These are phyloP conservation scores for Dipodomys ordii DNA, from an alignment of 2,113 vertebrate species.

Conservation along the genomic window DNA sequence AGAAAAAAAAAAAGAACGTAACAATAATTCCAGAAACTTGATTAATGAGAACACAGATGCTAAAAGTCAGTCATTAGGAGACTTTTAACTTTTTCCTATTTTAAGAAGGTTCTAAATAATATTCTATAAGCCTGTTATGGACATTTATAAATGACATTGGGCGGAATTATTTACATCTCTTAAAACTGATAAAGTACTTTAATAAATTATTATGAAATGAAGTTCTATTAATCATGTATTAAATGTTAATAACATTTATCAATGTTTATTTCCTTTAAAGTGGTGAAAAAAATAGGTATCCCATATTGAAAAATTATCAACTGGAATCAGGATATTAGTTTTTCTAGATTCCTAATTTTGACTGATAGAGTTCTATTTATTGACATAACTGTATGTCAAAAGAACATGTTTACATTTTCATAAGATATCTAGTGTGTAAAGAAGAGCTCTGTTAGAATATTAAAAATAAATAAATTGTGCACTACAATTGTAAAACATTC, in stretches of 20 bases:
- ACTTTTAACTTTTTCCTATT: constrained; percentile 48
- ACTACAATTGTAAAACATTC: constrained; percentile 41
- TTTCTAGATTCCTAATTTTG: constrained; percentile 8
- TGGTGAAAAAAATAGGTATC: constrained; percentile 62
- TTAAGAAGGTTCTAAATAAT: constrained; percentile 59
- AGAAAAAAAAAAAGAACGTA: too few relatives aligned
- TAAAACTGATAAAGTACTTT: constrained; percentile 61
- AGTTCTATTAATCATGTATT: constrained; percentile 67
- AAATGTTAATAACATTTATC: constrained; percentile 65
- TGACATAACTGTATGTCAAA: constrained; percentile 27
- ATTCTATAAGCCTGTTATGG: constrained; percentile 55
- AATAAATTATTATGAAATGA: constrained; percentile 67
- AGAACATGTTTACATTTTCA: constrained; percentile 56
- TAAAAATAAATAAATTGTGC: constrained; percentile 5
- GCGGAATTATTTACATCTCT: constrained; percentile 66
- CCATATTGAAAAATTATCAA: constrained; percentile 56
- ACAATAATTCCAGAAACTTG: neutral
- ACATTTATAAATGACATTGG: constrained; percentile 71
- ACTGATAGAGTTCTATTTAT: constrained; percentile 52
- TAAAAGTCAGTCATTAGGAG: constrained; percentile 50
- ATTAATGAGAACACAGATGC: constrained; percentile 65
- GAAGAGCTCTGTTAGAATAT: constrained; percentile 12
- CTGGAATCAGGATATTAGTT: constrained; percentile 34
- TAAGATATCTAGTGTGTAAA: neutral
- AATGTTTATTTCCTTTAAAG: constrained; percentile 67